Base-by-base conservation (phyloP, 1,140 invertebrate species). In the Tetragnatha versicolor region DNA sequence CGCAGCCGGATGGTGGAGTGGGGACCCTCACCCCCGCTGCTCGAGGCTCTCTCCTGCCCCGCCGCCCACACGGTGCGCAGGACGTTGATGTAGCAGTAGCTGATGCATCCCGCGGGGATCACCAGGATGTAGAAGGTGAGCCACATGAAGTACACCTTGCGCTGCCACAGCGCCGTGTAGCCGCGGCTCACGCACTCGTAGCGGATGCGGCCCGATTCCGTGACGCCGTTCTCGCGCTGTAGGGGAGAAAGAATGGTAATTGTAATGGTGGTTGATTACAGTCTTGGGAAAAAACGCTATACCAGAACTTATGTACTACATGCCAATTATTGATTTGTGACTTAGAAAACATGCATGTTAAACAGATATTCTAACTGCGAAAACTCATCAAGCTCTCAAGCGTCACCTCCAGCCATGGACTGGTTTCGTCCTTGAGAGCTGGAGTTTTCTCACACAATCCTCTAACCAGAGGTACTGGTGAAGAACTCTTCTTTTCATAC, bases 81-180 rank as follows among this genome's bases (percentile, higher is more conserved):
- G 22, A 88, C 85, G 58, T 84, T 86, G 76, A 86, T 84, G 81
- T 88, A 88, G 82, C 86, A 88, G 81, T 85, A 88, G 2, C 85
- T 84, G 37, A 88, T 86, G 29, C 86, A 82, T 9, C 85, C 79
- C 1, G 84, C 83, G 0, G 87, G 87, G 29, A 87, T 82, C 5
- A 87, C 81, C 6, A 88, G 80, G 31, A 88, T 86, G 81, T 86
- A 86, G 31, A 81, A 65, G 3, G 87, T 85, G 77, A 87, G 83
- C 81, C 86, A 87, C 7, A 85, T 84, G 51, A 88, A 85, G 72
- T 88, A 87, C 0, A 86, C 68, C 81, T 86, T 86, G 4, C 86
- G 75, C 75, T 88, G 87, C 87, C 87, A 88, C 51, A 79, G 61
- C 1, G 83, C 84, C 1, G 86, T 87, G 82, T 88, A 88, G 9